Conservation (phyloP, 1,140 invertebrate species). For the Condylostylus longicornis region DNA sequence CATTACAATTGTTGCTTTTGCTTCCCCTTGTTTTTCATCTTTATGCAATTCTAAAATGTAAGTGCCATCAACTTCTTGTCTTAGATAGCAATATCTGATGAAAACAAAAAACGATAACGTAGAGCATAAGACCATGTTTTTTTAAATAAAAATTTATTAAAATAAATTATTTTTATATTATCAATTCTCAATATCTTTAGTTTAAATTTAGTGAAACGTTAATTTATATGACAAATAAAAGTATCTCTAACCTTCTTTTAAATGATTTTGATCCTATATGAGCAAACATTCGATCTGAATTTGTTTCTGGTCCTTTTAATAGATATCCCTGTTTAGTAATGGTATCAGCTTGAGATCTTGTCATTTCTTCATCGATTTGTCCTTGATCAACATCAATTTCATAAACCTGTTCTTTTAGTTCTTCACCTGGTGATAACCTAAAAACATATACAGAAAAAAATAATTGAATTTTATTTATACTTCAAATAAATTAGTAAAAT, state of each 20-base stretch:
- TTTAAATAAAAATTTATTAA: no score
- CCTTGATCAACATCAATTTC: conserved; percentile 76
- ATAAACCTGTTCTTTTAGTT: conserved; percentile 67
- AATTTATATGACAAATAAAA: conserved; percentile 1
- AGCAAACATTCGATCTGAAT: conserved; percentile 66
- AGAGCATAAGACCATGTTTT: no score
- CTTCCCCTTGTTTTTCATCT: conserved; percentile 79
- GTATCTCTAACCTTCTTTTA: conserved; percentile 42
- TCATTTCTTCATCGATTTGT: conserved; percentile 59
- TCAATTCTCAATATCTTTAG: not conserved
- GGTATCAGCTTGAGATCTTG: conserved; percentile 44
- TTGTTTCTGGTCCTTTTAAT: conserved; percentile 76
- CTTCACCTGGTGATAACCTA: conserved; percentile 29
- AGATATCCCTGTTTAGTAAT: conserved; percentile 81
- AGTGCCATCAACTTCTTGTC: conserved; percentile 77
- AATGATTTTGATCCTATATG: conserved; percentile 80
- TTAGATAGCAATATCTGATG: conserved; percentile 62
- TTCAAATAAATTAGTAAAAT: no score
- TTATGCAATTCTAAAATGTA: conserved; percentile 84
- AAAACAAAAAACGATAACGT: not conserved
- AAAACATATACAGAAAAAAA: not conserved
- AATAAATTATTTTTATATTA: not conserved
- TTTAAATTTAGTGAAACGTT: no score
- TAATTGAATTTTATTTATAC: not conserved
- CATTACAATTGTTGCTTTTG: conserved; percentile 82